Evolutionary conservation across 2,888 invertebrate species (phyloP).

Genomic region (Cosmia trapezina): DNA sequence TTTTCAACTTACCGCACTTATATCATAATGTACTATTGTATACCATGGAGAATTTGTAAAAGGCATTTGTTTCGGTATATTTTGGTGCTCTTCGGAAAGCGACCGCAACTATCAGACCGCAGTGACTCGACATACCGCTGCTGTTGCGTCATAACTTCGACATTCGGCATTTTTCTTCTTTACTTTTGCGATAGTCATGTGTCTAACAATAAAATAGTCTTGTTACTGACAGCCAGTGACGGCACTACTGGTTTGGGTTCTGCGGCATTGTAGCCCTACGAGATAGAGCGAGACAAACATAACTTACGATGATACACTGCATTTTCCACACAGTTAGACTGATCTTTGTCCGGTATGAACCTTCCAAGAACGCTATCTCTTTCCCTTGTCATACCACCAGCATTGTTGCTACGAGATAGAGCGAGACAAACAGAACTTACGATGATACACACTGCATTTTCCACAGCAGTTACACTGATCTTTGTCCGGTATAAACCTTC

Average conservation of each 20-base stretch:
- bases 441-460: constrained; percentile 80
- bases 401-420: neutral
- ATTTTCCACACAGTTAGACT: constrained; percentile 85
- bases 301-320: constrained; percentile 83
- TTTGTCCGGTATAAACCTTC: constrained; percentile 83
- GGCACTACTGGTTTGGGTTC: too few species aligned
- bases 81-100: neutral
- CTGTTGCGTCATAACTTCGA: too few species aligned
- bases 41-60: neutral
- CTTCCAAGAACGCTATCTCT: constrained; percentile 74
- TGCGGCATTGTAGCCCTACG: too few species aligned
- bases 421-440: constrained; percentile 70
- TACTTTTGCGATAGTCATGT: too few species aligned
- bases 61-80: neutral
- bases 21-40: too few species aligned
- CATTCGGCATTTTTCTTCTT: too few species aligned
- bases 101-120: neutral
- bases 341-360: constrained; percentile 79
- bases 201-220: too few species aligned
- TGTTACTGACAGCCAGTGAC: too few species aligned
- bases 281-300: neutral
- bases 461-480: constrained; percentile 86
- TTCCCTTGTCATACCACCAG: neutral
- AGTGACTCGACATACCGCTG: neutral
- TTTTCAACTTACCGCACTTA: too few species aligned